These are phyloP conservation scores for Lepisosteus osseus DNA, from an alignment of 2,113 vertebrate genomes.

Conservation along the genomic window DNA sequence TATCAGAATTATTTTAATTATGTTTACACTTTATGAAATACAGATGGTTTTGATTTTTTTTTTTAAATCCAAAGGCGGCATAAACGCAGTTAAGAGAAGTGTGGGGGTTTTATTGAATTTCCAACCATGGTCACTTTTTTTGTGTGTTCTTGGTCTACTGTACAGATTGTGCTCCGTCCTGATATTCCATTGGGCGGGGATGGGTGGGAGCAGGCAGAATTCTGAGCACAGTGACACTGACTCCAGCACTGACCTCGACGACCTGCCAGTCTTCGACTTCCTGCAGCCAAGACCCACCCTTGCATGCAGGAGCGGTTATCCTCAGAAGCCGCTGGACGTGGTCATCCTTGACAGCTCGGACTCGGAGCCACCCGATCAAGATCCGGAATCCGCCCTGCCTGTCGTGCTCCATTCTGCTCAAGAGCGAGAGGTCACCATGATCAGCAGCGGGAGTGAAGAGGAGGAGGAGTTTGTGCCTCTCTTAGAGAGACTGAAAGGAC, in stretches of 20 bases:
- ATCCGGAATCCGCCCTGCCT: not conserved
- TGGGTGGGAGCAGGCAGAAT: conserved; percentile 38
- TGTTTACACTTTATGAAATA: too few species aligned
- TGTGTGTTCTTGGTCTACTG: too few species aligned
- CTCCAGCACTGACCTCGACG: conserved; percentile 60
- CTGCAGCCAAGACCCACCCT: conserved; percentile 37
- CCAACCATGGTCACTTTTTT: not conserved
- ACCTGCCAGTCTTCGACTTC: conserved; percentile 65
- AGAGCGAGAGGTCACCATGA: conserved; percentile 24
- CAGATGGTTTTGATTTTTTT: too few species aligned
- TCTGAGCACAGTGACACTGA: conserved; percentile 42
- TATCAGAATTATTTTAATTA: too few species aligned
- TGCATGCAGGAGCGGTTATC: conserved; percentile 3
- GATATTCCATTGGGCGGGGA: conserved; percentile 5
- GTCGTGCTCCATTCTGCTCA: not conserved
- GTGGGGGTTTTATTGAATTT: too few species aligned
- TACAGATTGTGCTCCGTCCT: too few species aligned
- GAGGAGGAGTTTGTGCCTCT: conserved; percentile 60
- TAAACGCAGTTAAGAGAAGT: too few species aligned
- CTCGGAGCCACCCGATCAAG: conserved; percentile 4
- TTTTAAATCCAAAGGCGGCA: too few species aligned
- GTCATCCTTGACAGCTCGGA: conserved; percentile 25
- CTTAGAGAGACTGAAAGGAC: conserved; percentile 58
- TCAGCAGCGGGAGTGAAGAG: conserved; percentile 71
- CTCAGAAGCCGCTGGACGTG: conserved; percentile 4